Conservation (phyloP, 2,888 invertebrate genomes). For the Pycnomerus fuliginosus region DNA sequence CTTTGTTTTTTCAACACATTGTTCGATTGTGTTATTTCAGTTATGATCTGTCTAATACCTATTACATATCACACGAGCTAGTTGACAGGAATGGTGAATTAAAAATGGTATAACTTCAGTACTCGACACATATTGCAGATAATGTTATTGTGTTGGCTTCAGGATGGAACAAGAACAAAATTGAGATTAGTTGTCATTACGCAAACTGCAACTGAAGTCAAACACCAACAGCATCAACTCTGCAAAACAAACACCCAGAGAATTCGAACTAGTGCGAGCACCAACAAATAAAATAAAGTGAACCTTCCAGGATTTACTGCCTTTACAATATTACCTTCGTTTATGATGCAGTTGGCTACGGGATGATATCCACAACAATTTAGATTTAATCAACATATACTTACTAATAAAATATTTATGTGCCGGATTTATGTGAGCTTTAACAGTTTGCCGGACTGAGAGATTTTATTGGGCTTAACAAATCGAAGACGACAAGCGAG, state of each 20-base stretch:
- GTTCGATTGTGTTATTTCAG: too few relatives aligned
- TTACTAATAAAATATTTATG: conserved; percentile 14
- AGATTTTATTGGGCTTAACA: conserved; percentile 13
- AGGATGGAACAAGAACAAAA: conserved; percentile 33
- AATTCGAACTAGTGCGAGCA: conserved; percentile 26
- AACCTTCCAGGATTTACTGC: conserved; percentile 10
- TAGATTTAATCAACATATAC: conserved; percentile 18
- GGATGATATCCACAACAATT: conserved; percentile 13
- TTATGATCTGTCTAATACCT: too few relatives aligned
- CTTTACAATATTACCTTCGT: conserved; percentile 4
- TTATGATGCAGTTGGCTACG: conserved; percentile 6
- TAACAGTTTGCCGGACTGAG: conserved; percentile 2
- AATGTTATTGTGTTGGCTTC: conserved; percentile 28
- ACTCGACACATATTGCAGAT: conserved; percentile 34
- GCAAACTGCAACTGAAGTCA: conserved; percentile 33
- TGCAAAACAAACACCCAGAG: conserved; percentile 24
- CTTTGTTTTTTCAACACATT: too few relatives aligned
- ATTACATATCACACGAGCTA: too few relatives aligned
- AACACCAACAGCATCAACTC: conserved; percentile 14
- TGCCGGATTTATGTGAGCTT: conserved; percentile 8
- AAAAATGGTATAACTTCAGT: too few relatives aligned
- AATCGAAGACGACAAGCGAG: conserved; percentile 20
- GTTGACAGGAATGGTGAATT: too few relatives aligned
- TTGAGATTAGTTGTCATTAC: conserved; percentile 38
- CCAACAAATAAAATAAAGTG: conserved; percentile 22